phyloP scores from a whole-genome alignment of 1,140 invertebrate genomes.

The Apis mellifera region DNA sequence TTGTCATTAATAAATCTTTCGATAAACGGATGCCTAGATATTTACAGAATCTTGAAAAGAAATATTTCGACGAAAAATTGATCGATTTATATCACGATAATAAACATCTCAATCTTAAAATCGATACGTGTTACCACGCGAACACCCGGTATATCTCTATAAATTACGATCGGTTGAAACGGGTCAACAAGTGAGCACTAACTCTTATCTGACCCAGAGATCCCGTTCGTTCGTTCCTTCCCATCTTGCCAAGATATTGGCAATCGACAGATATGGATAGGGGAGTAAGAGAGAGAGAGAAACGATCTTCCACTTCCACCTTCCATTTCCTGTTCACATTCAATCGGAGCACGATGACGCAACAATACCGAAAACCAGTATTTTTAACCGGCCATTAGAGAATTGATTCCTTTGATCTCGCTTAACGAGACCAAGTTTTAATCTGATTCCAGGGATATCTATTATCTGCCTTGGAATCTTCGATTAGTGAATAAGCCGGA shows the following conservation, averaged over 20 bases:
- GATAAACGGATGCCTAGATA: too few species aligned
- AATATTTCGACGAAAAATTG: too few species aligned
- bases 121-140: too few species aligned
- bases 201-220: slow-evolving; percentile 72
- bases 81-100: too few species aligned
- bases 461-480: slow-evolving; percentile 43
- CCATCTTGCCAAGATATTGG: slow-evolving; percentile 70
- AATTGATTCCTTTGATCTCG: slow-evolving; percentile 55
- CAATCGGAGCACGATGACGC: neutral
- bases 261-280: slow-evolving; percentile 65
- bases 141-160: slow-evolving; percentile 51
- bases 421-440: slow-evolving; percentile 47
- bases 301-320: neutral
- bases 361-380: neutral
- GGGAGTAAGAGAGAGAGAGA: neutral
- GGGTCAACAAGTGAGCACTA: slow-evolving; percentile 77
- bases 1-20: too few species aligned
- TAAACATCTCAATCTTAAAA: too few species aligned
- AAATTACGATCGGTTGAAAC: slow-evolving; percentile 71
- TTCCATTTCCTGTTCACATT: neutral
- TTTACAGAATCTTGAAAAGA: too few species aligned
- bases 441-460: slow-evolving; percentile 33
- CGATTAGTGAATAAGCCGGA: slow-evolving; percentile 44
- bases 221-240: slow-evolving; percentile 68
- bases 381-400: slow-evolving; percentile 35